Conservation (phyloP, 2,888 invertebrate species). For the Lordiphosa andalusiaca region DNA sequence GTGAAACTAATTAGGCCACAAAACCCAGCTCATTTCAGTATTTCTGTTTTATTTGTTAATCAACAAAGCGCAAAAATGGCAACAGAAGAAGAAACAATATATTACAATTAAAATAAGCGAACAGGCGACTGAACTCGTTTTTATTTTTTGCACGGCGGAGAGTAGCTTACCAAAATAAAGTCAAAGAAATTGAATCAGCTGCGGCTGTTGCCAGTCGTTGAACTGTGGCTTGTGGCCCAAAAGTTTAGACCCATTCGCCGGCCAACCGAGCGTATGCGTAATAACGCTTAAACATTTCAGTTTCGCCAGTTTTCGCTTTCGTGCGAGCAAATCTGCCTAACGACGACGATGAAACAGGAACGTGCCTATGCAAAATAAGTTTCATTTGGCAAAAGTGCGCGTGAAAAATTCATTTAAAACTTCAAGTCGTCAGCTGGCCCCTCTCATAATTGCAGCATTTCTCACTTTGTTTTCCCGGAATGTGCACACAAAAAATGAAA, state of each 20-base stretch:
- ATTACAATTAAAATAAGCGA: conserved; percentile 59
- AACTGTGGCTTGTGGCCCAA: conserved; percentile 53
- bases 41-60: conserved; percentile 70
- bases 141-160: conserved; percentile 38
- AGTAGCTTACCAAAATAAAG: conserved; percentile 15
- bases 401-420: conserved; percentile 73
- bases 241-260: conserved; percentile 40
- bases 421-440: conserved; percentile 39
- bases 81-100: conserved; percentile 29
- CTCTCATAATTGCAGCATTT: conserved; percentile 52
- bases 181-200: conserved; percentile 54
- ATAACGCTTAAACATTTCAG: conserved; percentile 69
- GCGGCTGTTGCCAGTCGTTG: conserved; percentile 18
- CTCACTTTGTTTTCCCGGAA: conserved; percentile 51
- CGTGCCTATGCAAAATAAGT: conserved; percentile 71
- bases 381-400: conserved; percentile 68
- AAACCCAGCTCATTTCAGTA: conserved; percentile 64
- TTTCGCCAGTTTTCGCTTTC: conserved; percentile 74
- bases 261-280: conserved; percentile 67
- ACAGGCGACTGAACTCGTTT: conserved; percentile 65
- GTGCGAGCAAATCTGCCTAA: conserved; percentile 62
- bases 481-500: conserved; percentile 27
- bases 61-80: conserved; percentile 59
- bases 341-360: conserved; percentile 37
- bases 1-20: conserved; percentile 75